phyloP scores from a whole-genome alignment of 2,797 vertebrate genomes.

The Bucorvus abyssinicus region DNA sequence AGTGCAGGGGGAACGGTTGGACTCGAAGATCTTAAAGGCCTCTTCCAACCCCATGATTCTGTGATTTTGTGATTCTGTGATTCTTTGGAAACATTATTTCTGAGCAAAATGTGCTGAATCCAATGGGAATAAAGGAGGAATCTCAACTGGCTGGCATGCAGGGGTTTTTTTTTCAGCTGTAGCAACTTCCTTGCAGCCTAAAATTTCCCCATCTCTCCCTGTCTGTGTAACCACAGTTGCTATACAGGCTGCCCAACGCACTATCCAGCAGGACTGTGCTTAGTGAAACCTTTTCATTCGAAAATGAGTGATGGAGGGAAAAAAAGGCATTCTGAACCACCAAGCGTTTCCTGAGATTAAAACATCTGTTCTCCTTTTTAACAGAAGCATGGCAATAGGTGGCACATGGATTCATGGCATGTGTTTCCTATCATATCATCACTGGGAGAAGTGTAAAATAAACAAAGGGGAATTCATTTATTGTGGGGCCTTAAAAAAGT shows the following conservation, averaged over 20 bases:
- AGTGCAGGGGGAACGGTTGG: too few species aligned
- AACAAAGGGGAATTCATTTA: background rate
- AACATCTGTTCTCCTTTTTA: background rate
- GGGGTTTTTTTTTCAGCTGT: background rate
- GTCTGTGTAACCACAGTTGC: background rate
- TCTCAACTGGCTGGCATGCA: background rate
- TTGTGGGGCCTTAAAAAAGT: background rate
- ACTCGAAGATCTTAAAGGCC: too few species aligned
- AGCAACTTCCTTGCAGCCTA: background rate
- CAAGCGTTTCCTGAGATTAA: background rate
- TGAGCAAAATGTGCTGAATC: background rate
- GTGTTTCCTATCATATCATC: background rate
- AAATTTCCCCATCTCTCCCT: background rate
- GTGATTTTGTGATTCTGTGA: too few species aligned
- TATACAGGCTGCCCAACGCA: background rate
- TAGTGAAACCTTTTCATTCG: background rate
- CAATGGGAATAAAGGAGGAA: background rate
- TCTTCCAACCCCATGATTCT: too few species aligned
- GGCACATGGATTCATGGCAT: background rate
- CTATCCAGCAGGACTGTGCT: background rate
- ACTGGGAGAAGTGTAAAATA: background rate
- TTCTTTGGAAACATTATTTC: background rate
- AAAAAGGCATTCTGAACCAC: background rate
- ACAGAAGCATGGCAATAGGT: background rate
- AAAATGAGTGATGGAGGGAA: background rate